Conservation (phyloP, 2,113 vertebrate species). For the Sphaerodactylus townsendi region DNA sequence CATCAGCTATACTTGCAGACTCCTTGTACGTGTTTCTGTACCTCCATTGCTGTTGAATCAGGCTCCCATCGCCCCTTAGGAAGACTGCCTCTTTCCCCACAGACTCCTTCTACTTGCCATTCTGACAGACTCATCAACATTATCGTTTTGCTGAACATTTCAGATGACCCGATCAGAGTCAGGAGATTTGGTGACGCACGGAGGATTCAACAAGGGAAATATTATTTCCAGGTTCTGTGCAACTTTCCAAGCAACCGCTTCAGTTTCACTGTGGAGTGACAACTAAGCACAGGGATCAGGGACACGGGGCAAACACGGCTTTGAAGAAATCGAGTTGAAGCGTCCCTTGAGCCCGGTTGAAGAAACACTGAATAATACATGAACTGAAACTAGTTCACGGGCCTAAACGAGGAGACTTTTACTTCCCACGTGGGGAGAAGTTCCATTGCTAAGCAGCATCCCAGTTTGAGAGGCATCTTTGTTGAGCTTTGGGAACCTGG, state of each 20-base stretch:
- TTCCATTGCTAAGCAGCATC: neutral
- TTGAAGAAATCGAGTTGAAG: constrained; percentile 70
- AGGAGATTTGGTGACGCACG: constrained; percentile 49
- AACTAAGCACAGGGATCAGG: constrained; percentile 53
- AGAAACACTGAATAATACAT: constrained; percentile 64
- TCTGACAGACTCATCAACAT: too few species aligned
- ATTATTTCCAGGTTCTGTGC: constrained; percentile 69
- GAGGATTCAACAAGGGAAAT: constrained; percentile 67
- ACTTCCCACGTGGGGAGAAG: neutral
- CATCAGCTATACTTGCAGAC: neutral
- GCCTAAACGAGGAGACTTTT: neutral
- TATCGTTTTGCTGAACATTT: neutral
- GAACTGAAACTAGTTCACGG: constrained; percentile 11
- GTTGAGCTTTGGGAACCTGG: neutral
- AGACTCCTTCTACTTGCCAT: neutral
- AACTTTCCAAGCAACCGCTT: constrained; percentile 69
- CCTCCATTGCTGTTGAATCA: neutral
- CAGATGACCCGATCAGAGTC: constrained; percentile 16
- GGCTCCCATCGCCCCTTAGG: neutral
- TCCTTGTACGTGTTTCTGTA: neutral
- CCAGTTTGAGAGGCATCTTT: neutral
- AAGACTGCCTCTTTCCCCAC: too few species aligned
- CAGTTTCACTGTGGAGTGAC: constrained; percentile 72
- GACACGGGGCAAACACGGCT: constrained; percentile 57
- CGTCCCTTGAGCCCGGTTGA: constrained; percentile 65